A percentile compares a stretch with the other conserved stretches of the same genome.
These are phyloP conservation scores for Tadarida brasiliensis DNA, from an alignment of 2,797 vertebrate genomes.

Conservation along the genomic window DNA sequence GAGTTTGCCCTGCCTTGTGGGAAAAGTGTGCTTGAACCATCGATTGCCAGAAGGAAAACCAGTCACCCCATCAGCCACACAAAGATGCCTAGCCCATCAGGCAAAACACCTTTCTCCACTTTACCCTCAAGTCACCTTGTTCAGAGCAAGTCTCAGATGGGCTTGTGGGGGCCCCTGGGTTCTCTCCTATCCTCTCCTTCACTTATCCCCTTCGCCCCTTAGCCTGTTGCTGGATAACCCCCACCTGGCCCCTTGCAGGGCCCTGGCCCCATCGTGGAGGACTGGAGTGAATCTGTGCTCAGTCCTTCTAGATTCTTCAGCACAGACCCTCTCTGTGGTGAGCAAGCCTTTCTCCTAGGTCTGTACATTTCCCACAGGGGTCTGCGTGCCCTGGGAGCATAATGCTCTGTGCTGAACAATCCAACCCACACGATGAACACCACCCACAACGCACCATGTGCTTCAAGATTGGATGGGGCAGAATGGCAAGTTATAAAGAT, in stretches of 20 bases:
- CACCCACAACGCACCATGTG: fast-evolving
- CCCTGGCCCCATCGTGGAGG: background rate
- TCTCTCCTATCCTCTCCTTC: background rate
- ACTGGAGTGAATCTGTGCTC: background rate
- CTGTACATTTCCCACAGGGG: too few relatives aligned
- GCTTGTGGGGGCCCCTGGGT: background rate
- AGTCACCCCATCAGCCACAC: background rate
- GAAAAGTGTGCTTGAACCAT: background rate
- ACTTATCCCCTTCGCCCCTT: fast-evolving
- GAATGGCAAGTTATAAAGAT: background rate
- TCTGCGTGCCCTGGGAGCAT: background rate
- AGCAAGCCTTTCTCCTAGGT: too few relatives aligned
- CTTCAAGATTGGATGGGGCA: background rate
- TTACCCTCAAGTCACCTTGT: background rate
- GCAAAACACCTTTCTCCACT: background rate
- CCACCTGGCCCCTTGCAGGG: background rate
- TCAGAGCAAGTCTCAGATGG: too few relatives aligned
- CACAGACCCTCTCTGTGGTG: too few relatives aligned
- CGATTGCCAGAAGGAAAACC: background rate
- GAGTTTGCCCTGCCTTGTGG: fast-evolving
- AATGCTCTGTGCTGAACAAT: background rate
- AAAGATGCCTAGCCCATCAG: background rate
- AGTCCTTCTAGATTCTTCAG: background rate
- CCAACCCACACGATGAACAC: background rate
- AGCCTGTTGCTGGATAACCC: background rate